A percentile compares a stretch with the other conserved stretches of the same genome.
These are phyloP conservation scores for Euborellia annulipes DNA, from an alignment of 1,140 invertebrate species.

Conservation along the genomic window DNA sequence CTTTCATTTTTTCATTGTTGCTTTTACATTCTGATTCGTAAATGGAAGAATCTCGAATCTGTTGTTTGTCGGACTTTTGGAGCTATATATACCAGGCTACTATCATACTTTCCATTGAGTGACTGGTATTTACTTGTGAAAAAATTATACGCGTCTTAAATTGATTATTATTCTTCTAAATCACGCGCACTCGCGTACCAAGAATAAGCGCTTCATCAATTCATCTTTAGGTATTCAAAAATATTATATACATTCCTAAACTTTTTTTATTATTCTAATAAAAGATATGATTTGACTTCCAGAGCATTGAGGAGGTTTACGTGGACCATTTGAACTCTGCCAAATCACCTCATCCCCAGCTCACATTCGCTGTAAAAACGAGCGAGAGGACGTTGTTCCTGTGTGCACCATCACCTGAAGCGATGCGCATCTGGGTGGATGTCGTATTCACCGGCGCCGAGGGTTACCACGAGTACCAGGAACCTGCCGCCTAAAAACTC, in stretches of 20 bases:
- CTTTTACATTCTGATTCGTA: too few relatives aligned
- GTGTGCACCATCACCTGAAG: conserved; percentile 83
- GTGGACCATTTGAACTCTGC: conserved; percentile 87
- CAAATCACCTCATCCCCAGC: conserved; percentile 74
- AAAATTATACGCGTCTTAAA: too few relatives aligned
- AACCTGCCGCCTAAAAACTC: too few relatives aligned
- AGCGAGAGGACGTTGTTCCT: conserved; percentile 75
- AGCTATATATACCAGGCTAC: too few relatives aligned
- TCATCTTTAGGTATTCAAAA: neutral
- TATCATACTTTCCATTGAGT: too few relatives aligned
- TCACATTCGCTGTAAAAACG: conserved; percentile 95
- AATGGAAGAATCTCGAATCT: too few relatives aligned
- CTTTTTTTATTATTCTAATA: conserved; percentile 1
- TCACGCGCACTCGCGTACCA: too few relatives aligned
- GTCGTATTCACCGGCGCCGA: conserved; percentile 82
- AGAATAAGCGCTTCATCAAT: too few relatives aligned
- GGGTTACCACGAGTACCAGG: conserved; percentile 50
- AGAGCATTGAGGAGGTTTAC: conserved; percentile 95
- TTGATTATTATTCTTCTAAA: too few relatives aligned
- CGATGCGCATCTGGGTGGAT: conserved; percentile 95
- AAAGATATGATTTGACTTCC: conserved; percentile 17
- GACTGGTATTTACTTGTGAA: too few relatives aligned
- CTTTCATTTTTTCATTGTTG: too few relatives aligned
- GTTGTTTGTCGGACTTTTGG: too few relatives aligned
- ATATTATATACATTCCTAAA: neutral